These are phyloP conservation scores for Drosophila peninsularis DNA, from an alignment of 2,888 invertebrate genomes.

Conservation along the genomic window DNA sequence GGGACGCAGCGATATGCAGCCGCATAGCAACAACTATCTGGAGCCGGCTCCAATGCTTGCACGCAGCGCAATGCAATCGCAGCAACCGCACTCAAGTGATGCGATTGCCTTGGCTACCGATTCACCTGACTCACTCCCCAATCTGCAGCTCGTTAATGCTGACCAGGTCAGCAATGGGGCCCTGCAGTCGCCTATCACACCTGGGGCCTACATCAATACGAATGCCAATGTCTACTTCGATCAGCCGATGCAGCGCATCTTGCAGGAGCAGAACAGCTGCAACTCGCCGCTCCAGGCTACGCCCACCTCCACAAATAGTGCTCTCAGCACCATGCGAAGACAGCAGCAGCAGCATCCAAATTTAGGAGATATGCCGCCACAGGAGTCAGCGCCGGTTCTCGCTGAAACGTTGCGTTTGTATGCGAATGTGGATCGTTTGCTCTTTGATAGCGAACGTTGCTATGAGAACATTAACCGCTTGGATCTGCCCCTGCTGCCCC, in stretches of 20 bases:
- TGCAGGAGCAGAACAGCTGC: constrained; percentile 63
- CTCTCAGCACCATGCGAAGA: constrained; percentile 47
- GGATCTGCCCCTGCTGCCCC: constrained; percentile 69
- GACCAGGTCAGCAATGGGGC: constrained; percentile 55
- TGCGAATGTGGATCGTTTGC: constrained; percentile 75
- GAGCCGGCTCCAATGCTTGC: constrained; percentile 82
- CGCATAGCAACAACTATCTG: constrained; percentile 79
- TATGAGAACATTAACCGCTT: constrained; percentile 81
- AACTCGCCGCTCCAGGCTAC: constrained; percentile 30
- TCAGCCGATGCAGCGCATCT: constrained; percentile 82
- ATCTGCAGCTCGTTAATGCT: constrained; percentile 86
- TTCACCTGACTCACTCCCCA: constrained; percentile 86
- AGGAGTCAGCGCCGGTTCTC: constrained; percentile 82
- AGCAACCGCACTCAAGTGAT: constrained; percentile 28
- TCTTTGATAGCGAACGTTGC: constrained; percentile 75
- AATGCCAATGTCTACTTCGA: constrained; percentile 87
- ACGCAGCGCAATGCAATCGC: constrained; percentile 41
- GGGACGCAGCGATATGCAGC: constrained; percentile 53
- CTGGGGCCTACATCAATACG: constrained; percentile 79
- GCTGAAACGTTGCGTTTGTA: constrained; percentile 74
- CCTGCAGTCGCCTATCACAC: constrained; percentile 60
- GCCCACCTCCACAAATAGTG: constrained; percentile 34
- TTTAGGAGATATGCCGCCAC: constrained; percentile 80
- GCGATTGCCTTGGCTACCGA: constrained; percentile 76
- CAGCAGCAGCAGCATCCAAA: constrained; percentile 21